Conservation (phyloP, 2,113 vertebrate species). For the Hydropotes inermis region DNA sequence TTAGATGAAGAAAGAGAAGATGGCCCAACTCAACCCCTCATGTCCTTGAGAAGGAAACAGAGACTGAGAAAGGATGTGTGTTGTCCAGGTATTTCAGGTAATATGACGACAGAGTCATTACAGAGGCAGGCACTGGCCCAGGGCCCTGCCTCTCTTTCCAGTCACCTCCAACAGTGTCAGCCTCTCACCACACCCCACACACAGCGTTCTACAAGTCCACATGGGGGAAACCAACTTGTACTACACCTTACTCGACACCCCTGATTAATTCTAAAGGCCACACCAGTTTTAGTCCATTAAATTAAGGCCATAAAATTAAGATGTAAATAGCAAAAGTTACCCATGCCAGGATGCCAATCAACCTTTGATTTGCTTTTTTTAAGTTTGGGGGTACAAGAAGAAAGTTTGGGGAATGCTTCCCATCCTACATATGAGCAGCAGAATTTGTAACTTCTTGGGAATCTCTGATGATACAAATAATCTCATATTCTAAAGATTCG, state of each 20-base stretch:
- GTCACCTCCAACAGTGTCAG: background rate
- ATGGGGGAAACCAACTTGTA: background rate
- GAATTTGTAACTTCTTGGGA: background rate
- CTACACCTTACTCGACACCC: background rate
- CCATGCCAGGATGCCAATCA: background rate
- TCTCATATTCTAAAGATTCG: background rate
- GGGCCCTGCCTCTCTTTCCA: background rate
- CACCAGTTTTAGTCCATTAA: background rate
- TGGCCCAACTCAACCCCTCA: background rate
- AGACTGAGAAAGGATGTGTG: background rate
- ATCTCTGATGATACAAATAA: background rate
- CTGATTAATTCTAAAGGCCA: background rate
- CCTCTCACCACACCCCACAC: background rate
- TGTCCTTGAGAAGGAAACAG: background rate
- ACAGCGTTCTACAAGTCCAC: background rate
- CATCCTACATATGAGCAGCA: background rate
- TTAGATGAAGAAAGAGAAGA: background rate
- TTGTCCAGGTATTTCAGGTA: background rate
- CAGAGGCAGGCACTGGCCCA: background rate
- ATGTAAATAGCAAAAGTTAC: background rate
- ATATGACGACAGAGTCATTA: background rate
- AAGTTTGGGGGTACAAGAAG: background rate
- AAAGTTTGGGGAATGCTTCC: conserved; percentile 1
- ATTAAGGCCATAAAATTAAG: conserved; percentile 22
- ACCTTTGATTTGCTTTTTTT: conserved; percentile 4